Percentiles rank a stretch among this genome's conserved stretches.
phyloP scores from a whole-genome alignment of 2,113 vertebrate genomes.

The Sylvietta virens region DNA sequence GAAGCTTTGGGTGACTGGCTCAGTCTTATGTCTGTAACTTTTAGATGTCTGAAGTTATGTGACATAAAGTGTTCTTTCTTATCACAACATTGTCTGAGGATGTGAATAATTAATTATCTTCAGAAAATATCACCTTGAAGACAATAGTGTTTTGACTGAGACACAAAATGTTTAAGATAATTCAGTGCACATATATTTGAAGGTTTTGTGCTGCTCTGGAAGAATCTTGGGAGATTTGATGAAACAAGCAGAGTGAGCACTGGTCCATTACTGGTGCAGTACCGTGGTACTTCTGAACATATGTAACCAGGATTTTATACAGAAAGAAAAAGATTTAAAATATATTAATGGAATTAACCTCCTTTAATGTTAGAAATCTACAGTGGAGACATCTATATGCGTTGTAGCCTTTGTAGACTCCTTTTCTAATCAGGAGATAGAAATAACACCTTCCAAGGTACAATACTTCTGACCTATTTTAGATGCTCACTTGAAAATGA shows the following conservation, averaged over 20 bases:
- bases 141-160: background rate
- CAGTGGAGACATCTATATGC: background rate
- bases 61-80: conserved; percentile 12
- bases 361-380: background rate
- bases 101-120: conserved; percentile 34
- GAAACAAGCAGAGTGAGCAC: background rate
- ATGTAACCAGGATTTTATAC: background rate
- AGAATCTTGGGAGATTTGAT: background rate
- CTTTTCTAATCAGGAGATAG: background rate
- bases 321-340: background rate
- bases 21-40: background rate
- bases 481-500: background rate
- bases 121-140: conserved; percentile 18
- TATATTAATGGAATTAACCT: background rate
- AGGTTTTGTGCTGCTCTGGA: background rate
- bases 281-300: background rate
- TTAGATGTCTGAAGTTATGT: background rate
- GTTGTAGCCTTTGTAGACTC: background rate
- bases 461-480: background rate
- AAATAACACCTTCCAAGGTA: background rate
- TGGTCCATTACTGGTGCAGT: background rate
- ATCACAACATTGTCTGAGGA: background rate
- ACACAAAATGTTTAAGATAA: background rate
- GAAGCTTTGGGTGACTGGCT: background rate
- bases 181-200: background rate